phyloP scores from a whole-genome alignment of 1,140 invertebrate species.

The Ostrea denselamellosa region DNA sequence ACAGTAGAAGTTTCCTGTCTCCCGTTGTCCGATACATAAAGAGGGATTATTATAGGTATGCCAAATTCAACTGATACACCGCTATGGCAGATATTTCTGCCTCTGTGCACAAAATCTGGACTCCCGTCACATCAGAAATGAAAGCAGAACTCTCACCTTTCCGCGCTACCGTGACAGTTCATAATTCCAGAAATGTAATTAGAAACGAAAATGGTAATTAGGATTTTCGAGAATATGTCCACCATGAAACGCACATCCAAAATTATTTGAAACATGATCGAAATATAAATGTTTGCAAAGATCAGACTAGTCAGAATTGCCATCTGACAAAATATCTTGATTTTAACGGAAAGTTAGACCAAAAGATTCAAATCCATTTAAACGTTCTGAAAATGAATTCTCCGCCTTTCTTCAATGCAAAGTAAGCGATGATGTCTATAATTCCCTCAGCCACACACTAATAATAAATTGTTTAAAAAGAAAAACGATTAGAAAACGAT shows the following conservation, averaged over 20 bases:
- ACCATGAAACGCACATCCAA: slow-evolving; percentile 33
- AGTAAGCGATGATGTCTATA: background rate
- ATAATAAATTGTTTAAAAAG: slow-evolving; percentile 31
- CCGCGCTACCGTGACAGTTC: slow-evolving; percentile 10
- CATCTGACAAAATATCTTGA: slow-evolving; percentile 12
- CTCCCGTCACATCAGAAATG: slow-evolving; percentile 34
- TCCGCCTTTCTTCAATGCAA: background rate
- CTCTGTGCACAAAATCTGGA: slow-evolving; percentile 37
- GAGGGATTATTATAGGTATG: slow-evolving; percentile 50
- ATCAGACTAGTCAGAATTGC: background rate
- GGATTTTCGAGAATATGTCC: slow-evolving; percentile 40
- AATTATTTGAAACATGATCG: slow-evolving; percentile 32
- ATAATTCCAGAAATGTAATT: slow-evolving; percentile 44
- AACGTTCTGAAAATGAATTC: background rate
- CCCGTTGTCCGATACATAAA: slow-evolving; percentile 29
- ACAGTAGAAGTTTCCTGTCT: slow-evolving; percentile 51
- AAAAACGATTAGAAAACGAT: slow-evolving; percentile 38
- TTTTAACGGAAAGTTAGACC: background rate
- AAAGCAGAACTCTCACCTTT: slow-evolving; percentile 32
- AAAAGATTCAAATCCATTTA: background rate
- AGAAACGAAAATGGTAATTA: slow-evolving; percentile 52
- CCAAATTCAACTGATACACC: slow-evolving; percentile 17
- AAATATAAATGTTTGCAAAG: slow-evolving; percentile 35
- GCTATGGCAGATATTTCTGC: slow-evolving; percentile 27
- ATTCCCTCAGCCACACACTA: background rate